Evolutionary conservation across 2,888 invertebrate species (phyloP).

Genomic region (Morinoia aosen): DNA sequence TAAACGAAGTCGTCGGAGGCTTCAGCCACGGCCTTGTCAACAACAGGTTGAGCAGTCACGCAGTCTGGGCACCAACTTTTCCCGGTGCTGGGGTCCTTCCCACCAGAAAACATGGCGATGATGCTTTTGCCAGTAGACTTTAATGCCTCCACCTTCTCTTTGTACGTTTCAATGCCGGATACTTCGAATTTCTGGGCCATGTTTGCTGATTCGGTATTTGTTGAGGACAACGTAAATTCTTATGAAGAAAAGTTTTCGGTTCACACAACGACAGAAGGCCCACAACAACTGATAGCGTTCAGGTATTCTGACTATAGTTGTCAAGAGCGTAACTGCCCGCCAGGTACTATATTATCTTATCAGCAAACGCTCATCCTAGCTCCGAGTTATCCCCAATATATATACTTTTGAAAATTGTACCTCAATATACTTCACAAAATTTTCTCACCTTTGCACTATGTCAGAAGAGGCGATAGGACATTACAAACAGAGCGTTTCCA

Average conservation of each 20-base stretch:
- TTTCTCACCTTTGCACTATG: neutral
- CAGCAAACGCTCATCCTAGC: neutral
- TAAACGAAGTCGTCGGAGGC: conserved; percentile 79
- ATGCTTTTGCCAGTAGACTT: conserved; percentile 72
- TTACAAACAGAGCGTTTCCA: neutral
- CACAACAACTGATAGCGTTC: neutral
- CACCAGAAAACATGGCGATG: conserved; percentile 79
- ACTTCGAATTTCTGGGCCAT: conserved; percentile 75
- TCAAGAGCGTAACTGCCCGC: neutral
- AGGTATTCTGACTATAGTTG: neutral
- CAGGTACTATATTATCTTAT: neutral
- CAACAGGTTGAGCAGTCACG: conserved; percentile 85
- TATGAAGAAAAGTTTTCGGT: too few relatives aligned
- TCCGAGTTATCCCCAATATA: neutral
- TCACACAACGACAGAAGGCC: too few relatives aligned
- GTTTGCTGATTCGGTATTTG: conserved; percentile 67
- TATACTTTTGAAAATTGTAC: neutral
- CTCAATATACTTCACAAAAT: neutral
- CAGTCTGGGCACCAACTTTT: conserved; percentile 93
- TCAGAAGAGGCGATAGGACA: neutral
- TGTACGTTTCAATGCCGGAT: conserved; percentile 78
- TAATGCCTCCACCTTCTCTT: conserved; percentile 75
- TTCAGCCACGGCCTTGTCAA: conserved; percentile 78
- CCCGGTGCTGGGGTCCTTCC: conserved; percentile 77
- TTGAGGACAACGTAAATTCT: neutral